These are phyloP conservation scores for Bombus waltoni DNA, from an alignment of 1,140 invertebrate species.

Conservation along the genomic window DNA sequence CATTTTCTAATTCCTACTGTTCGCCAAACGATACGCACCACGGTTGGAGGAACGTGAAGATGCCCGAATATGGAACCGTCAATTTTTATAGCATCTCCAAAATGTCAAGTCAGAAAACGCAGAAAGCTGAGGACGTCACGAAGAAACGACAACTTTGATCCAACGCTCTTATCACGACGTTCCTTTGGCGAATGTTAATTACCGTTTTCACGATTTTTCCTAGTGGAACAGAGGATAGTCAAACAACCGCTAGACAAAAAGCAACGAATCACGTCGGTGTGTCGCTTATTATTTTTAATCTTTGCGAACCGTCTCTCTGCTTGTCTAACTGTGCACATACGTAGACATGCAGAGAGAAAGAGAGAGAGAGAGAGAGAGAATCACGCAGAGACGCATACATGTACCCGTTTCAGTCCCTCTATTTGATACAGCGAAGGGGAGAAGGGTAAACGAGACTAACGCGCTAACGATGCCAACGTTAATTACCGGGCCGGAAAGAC, in stretches of 20 bases:
- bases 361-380: background rate
- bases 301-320: background rate
- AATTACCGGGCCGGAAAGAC: conserved; percentile 64
- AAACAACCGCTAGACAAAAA: background rate
- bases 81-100: background rate
- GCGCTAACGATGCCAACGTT: conserved; percentile 68
- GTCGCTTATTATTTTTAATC: conserved; percentile 48
- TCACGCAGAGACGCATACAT: background rate
- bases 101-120: background rate
- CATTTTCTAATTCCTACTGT: background rate
- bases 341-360: background rate
- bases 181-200: conserved; percentile 33
- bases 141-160: background rate
- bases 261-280: background rate
- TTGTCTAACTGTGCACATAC: background rate
- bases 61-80: too few species aligned
- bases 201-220: conserved; percentile 10
- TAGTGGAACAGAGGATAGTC: background rate
- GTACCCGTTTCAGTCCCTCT: conserved; percentile 26
- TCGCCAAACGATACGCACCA: too few species aligned
- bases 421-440: conserved; percentile 23
- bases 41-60: too few species aligned
- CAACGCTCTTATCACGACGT: background rate
- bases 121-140: background rate
- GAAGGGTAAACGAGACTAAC: conserved; percentile 64